Evolutionary conservation across 2,797 vertebrate genomes (phyloP), one percentile per base, ranked within the genome.

Genomic region (Sebastes iracundus): DNA sequence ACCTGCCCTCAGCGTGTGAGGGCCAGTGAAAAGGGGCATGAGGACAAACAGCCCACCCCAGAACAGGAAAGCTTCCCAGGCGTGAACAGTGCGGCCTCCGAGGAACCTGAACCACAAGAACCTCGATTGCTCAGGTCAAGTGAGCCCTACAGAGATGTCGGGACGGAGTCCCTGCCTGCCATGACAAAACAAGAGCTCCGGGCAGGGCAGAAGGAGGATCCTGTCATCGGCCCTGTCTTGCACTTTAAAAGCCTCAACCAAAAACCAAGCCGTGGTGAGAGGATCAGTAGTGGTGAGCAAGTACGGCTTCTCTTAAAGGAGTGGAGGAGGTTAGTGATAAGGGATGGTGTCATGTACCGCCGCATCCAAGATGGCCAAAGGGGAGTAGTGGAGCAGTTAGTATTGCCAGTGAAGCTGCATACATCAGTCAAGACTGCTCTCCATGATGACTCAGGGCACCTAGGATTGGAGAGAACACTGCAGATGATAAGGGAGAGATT

Each of bases 301-400:
- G 38, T 52, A 18, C 2, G 75, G 35, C 75, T 90, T 62, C 85
- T 85, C 11, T 58, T 87, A 83, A 90, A 87, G 27, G 83, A 88
- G 71, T 88, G 77, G 85, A 85, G 30, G 56, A 90, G 77, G 63
- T 77, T 88, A 9, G 72, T 81, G 6, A 7, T 84, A 4, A 82
- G 27, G 2, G 16, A 87, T 14, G 80, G 80, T 1, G 65, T 89
- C 46, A 18, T 88, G 62, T 89, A 80, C 13, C 7, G 38, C 38
- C 38, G 38, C 38, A 16, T 42, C 38, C 4, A 42, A 16, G 38
- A 16, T 16, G 13, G 38, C 38, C 38, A 42, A 65, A 73, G 70
- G 9, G 65, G 74, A 33, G 35, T 4, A 6, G 55, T 79, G 13
- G 75, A 87, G 16, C 79, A 87, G 14, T 42, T 42, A 42, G 33